Evolutionary conservation across 2,888 invertebrate species (phyloP), one percentile per base, ranked within the genome.

Genomic region (Conops quadrifasciatus): DNA sequence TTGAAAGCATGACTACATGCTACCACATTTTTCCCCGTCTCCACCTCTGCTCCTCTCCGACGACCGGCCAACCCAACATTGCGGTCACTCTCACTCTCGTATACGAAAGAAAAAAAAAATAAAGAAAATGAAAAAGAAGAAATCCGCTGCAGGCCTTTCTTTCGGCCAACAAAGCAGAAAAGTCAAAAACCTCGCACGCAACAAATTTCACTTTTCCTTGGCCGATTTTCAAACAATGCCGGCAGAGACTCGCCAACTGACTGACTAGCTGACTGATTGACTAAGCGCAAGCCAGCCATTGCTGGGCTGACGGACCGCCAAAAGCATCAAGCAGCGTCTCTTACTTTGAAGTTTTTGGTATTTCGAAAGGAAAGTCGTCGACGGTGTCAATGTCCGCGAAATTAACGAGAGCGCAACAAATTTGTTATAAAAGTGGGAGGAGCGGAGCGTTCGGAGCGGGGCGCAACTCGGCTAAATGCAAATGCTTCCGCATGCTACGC

Each of bases 151-250:
- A 19, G 45, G 19, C 4, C n/a, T 11, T 60, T 4, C 60, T 30
- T 67, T 67, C 60, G 26, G 60, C 59, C 28, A 26, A 11, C 65
- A 63, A 36, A 26, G 63, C 47, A 19, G 67, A 70, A 64, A 73
- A 75, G 74, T 75, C 74, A 75, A 75, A 75, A 72, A 75, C 74
- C 74, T 75, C 64, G 67, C 28, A 30, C 45, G 68, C 69, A 51
- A 73, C 49, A 74, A 75, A 72, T 75, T 75, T 75, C 74, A 75
- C 74, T 75, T 75, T 74, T 75, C 70, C 72, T 71, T 58, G 67
- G 67, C 53, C 47, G 67, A 26, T 53, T 67, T 67, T 67, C 60
- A 67, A 47, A 15, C 19, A n/a, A n/a, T n/a, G 51, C 51, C 49
- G 36, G 21, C n/a, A 9, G 19, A 43, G n/a, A 45, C 11, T 2